These are phyloP conservation scores for Semnornis frantzii DNA, from an alignment of 2,113 vertebrate species.

Conservation along the genomic window DNA sequence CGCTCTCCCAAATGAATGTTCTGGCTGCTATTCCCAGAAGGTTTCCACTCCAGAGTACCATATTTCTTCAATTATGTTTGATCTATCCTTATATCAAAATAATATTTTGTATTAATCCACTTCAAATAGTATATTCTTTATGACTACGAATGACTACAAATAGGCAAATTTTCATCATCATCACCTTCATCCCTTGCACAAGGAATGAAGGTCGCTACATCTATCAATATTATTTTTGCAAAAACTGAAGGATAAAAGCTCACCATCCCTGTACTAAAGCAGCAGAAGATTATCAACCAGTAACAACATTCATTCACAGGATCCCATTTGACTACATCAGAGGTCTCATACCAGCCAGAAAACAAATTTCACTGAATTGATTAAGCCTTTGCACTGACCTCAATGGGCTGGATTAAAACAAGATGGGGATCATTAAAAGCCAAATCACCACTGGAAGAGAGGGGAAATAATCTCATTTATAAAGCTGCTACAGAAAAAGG, in stretches of 20 bases:
- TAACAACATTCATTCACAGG: background rate
- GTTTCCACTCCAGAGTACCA: background rate
- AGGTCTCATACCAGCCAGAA: background rate
- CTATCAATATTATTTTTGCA: background rate
- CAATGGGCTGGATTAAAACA: slow-evolving; percentile 10
- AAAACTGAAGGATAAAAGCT: background rate
- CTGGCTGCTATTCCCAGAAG: background rate
- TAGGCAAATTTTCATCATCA: background rate
- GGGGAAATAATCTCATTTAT: background rate
- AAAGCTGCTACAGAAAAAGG: background rate
- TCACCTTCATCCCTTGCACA: background rate
- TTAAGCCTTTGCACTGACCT: background rate
- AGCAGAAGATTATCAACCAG: background rate
- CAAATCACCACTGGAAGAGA: background rate
- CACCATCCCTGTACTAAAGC: background rate
- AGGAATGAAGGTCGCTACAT: background rate
- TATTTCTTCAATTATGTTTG: background rate
- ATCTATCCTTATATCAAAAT: background rate
- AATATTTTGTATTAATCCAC: background rate
- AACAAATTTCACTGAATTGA: background rate
- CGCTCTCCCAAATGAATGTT: slow-evolving; percentile 26
- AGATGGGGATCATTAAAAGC: background rate
- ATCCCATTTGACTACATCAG: background rate
- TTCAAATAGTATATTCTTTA: background rate
- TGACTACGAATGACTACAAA: background rate